Percentiles rank a stretch among this genome's conserved stretches.
Conservation (phyloP, 92 coral and sea anemone genomes). For the Palythoa caribaeorum region DNA sequence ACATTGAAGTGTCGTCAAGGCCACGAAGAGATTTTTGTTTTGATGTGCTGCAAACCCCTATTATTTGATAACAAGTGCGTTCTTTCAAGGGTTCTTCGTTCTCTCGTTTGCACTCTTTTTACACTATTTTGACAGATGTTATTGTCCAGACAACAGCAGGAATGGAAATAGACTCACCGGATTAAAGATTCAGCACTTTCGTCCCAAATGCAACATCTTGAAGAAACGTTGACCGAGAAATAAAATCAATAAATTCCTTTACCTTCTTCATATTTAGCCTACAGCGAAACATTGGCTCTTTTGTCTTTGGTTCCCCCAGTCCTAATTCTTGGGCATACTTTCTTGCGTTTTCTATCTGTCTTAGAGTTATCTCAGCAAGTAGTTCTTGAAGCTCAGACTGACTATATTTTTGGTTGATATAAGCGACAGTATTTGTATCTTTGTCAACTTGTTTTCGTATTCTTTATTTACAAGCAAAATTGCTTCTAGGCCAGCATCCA, state of each 20-base stretch:
- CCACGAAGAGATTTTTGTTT: background rate
- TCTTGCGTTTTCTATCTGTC: constrained; percentile 62
- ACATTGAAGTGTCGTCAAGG: constrained; percentile 28
- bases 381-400: constrained; percentile 58
- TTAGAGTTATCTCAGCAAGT: constrained; percentile 49
- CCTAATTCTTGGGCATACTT: constrained; percentile 46
- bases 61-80: constrained; percentile 52
- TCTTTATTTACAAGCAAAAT: constrained; percentile 46
- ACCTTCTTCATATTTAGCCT: background rate
- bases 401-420: constrained; percentile 50
- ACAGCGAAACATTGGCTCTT: background rate
- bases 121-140: too few relatives aligned
- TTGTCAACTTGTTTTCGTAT: background rate
- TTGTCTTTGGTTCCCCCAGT: constrained; percentile 20
- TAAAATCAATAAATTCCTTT: background rate
- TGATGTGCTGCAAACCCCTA: constrained; percentile 45
- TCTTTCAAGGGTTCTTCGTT: constrained; percentile 37
- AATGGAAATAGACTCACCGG: background rate
- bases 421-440: background rate
- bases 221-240: background rate
- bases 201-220: background rate
- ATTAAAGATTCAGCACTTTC: background rate
- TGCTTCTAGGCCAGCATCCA: too few relatives aligned
- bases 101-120: constrained; percentile 33
- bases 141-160: background rate